phyloP scores from a whole-genome alignment of 1,140 invertebrate species.

The Helicoverpa zea region DNA sequence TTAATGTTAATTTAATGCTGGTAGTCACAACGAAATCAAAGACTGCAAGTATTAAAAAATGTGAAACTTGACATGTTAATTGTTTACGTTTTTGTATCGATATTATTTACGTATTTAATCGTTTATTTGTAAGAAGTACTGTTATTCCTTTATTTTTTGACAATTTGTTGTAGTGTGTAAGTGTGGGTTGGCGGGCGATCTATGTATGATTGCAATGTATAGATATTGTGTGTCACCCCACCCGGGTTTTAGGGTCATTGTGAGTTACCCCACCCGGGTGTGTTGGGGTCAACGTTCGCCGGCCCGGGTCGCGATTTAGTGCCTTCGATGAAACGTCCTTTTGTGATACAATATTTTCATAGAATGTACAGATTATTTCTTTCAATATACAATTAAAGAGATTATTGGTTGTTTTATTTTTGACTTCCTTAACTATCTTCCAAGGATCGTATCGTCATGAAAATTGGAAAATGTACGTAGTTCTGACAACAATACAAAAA shows the following conservation, averaged over 20 bases:
- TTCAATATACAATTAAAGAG: slow-evolving; percentile 73
- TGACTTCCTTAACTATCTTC: background rate
- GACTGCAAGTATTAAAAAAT: slow-evolving; percentile 80
- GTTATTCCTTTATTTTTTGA: slow-evolving; percentile 84
- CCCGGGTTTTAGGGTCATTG: background rate
- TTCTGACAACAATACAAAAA: too few species aligned
- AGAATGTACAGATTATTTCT: slow-evolving; percentile 83
- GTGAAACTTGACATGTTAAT: slow-evolving; percentile 73
- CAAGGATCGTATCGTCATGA: too few species aligned
- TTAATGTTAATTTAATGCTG: slow-evolving; percentile 72
- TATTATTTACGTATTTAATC: slow-evolving; percentile 78
- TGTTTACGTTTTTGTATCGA: slow-evolving; percentile 66
- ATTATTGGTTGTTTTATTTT: slow-evolving; percentile 40
- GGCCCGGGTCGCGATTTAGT: slow-evolving; percentile 59
- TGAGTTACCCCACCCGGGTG: too few species aligned
- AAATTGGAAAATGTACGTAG: too few species aligned
- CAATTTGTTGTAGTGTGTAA: slow-evolving; percentile 74
- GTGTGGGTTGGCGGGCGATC: slow-evolving; percentile 30
- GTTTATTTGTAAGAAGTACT: slow-evolving; percentile 65
- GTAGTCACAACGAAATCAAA: slow-evolving; percentile 86
- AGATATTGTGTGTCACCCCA: slow-evolving; percentile 26
- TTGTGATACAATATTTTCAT: slow-evolving; percentile 84
- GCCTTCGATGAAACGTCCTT: slow-evolving; percentile 82
- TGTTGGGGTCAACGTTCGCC: slow-evolving; percentile 10
- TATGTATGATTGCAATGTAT: slow-evolving; percentile 34